Conservation (phyloP, 2,113 vertebrate species). For the Halcyon malimbica region DNA sequence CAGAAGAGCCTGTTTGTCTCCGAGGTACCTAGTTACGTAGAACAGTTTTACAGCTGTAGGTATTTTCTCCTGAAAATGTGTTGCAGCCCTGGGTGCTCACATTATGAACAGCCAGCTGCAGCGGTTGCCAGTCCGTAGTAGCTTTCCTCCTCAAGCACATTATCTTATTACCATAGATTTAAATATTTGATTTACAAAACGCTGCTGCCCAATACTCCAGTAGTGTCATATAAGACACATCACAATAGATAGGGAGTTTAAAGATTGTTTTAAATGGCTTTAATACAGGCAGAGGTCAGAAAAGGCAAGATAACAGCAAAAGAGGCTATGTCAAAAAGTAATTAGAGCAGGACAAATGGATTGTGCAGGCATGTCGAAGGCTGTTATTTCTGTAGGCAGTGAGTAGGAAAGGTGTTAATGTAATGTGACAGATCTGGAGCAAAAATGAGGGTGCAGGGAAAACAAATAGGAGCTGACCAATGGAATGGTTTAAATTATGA, state of each 20-base stretch:
- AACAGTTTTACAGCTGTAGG: neutral
- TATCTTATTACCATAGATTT: slow-evolving; percentile 20
- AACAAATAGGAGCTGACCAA: slow-evolving; percentile 74
- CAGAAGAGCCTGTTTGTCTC: neutral
- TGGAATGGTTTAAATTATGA: slow-evolving; percentile 48
- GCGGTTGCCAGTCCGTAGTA: neutral
- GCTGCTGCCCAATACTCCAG: neutral
- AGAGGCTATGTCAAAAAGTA: slow-evolving; percentile 84
- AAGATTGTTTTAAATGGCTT: slow-evolving; percentile 64
- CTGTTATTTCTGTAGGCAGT: slow-evolving; percentile 93
- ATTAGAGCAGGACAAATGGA: slow-evolving; percentile 97
- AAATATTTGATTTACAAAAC: slow-evolving; percentile 44
- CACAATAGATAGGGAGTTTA: neutral
- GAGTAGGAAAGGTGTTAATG: slow-evolving; percentile 92
- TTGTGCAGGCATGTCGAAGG: slow-evolving; percentile 88
- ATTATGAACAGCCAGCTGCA: neutral
- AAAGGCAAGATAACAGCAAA: slow-evolving; percentile 69
- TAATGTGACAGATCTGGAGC: slow-evolving; percentile 97
- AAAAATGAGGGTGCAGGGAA: slow-evolving; percentile 87
- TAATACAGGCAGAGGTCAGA: slow-evolving; percentile 61
- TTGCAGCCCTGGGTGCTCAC: neutral
- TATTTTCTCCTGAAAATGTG: neutral
- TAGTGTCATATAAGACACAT: neutral
- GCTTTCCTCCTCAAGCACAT: neutral
- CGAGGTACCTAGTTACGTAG: neutral